These are phyloP conservation scores for Vulpes ferrilata DNA, from an alignment of 2,113 vertebrate genomes.

Conservation along the genomic window DNA sequence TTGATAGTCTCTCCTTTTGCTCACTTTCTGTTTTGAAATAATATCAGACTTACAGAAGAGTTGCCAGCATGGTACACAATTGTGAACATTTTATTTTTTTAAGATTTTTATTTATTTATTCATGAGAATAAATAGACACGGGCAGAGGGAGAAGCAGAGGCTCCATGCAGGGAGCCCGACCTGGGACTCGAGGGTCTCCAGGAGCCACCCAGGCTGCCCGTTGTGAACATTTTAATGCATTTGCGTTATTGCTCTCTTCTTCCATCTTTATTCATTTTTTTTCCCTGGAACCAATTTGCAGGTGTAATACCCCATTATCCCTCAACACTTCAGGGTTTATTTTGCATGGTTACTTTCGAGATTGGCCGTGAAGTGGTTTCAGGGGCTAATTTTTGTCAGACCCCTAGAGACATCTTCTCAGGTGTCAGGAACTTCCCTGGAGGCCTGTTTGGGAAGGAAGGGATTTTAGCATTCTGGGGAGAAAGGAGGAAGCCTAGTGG, in stretches of 20 bases:
- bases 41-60: not conserved
- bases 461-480: not conserved
- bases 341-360: not conserved
- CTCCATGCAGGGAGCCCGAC: too few relatives aligned
- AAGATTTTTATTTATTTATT: too few relatives aligned
- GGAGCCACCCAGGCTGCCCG: too few relatives aligned
- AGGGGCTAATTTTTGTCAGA: not conserved
- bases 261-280: not conserved
- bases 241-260: not conserved
- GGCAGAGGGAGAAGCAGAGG: too few relatives aligned
- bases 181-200: too few relatives aligned
- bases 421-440: not conserved
- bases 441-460: not conserved
- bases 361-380: not conserved
- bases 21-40: conserved; percentile 29
- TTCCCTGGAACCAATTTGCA: not conserved
- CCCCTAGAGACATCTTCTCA: not conserved
- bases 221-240: not conserved
- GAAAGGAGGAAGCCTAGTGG: not conserved
- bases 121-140: too few relatives aligned
- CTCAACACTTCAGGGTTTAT: not conserved
- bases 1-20: not conserved
- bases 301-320: not conserved
- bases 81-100: not conserved
- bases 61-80: not conserved